Evolutionary conservation across 2,113 vertebrate genomes (phyloP).

Genomic region (Limnothrissa miodon): DNA sequence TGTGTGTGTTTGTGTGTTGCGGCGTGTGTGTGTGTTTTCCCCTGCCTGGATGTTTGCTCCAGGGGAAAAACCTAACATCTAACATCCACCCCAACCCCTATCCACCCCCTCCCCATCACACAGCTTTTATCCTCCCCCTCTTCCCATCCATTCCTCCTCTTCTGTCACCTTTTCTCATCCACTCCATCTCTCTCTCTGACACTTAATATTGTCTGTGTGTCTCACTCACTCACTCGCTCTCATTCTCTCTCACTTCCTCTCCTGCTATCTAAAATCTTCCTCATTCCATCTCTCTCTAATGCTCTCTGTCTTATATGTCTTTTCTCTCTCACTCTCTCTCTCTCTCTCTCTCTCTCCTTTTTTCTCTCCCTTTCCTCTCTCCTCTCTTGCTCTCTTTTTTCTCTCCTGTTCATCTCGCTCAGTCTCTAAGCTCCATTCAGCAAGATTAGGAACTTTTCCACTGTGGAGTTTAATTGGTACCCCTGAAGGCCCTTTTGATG

Average conservation of each 20-base stretch:
- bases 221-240: too few relatives aligned
- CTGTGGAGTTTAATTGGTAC: background rate
- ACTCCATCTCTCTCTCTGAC: background rate
- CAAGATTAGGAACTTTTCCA: constrained; percentile 9
- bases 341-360: background rate
- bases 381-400: background rate
- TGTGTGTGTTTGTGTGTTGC: too few relatives aligned
- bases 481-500: background rate
- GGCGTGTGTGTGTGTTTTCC: background rate
- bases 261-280: background rate
- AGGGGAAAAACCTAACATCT: constrained; percentile 7
- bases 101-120: background rate
- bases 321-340: background rate
- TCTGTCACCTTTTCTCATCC: background rate
- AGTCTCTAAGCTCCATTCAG: constrained; percentile 26
- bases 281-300: background rate
- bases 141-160: background rate
- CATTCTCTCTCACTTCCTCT: background rate
- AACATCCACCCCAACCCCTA: background rate
- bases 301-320: background rate
- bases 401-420: background rate
- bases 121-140: constrained; percentile 27
- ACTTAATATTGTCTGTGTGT: background rate
- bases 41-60: constrained; percentile 16
- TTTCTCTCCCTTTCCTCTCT: background rate